Evolutionary conservation across 2,888 invertebrate genomes (phyloP).

Genomic region (Dione juno): DNA sequence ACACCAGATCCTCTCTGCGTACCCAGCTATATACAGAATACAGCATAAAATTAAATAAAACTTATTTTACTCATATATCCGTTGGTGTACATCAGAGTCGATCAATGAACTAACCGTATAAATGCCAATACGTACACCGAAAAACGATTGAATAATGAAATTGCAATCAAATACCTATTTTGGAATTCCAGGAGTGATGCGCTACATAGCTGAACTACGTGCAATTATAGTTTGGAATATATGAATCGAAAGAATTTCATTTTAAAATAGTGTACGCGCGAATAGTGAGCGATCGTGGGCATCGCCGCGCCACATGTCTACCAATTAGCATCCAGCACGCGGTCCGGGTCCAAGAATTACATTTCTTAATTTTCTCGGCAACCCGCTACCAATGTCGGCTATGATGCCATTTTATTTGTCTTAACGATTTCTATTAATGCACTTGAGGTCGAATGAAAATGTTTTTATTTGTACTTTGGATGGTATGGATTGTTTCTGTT

Average conservation of each 20-base stretch:
- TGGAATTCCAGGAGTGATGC: slow-evolving; percentile 61
- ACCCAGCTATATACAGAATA: no score
- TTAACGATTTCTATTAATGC: slow-evolving; percentile 53
- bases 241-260: slow-evolving; percentile 77
- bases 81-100: slow-evolving; percentile 6
- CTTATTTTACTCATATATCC: neutral
- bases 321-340: slow-evolving; percentile 65
- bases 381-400: slow-evolving; percentile 48
- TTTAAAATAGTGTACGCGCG: slow-evolving; percentile 68
- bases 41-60: no score
- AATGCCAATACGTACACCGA: slow-evolving; percentile 52
- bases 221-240: slow-evolving; percentile 70
- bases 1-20: no score
- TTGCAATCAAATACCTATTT: slow-evolving; percentile 71
- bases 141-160: slow-evolving; percentile 71
- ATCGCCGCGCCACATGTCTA: slow-evolving; percentile 69
- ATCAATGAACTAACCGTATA: slow-evolving; percentile 18
- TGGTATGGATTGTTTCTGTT: slow-evolving; percentile 39
- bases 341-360: slow-evolving; percentile 52
- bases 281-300: slow-evolving; percentile 58
- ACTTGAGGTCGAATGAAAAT: slow-evolving; percentile 19
- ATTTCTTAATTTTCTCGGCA: slow-evolving; percentile 56
- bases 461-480: slow-evolving; percentile 49
- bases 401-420: slow-evolving; percentile 53
- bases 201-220: slow-evolving; percentile 57